Evolutionary conservation across 1,140 invertebrate species (phyloP).

Genomic region (Drosophila sulfurigaster): DNA sequence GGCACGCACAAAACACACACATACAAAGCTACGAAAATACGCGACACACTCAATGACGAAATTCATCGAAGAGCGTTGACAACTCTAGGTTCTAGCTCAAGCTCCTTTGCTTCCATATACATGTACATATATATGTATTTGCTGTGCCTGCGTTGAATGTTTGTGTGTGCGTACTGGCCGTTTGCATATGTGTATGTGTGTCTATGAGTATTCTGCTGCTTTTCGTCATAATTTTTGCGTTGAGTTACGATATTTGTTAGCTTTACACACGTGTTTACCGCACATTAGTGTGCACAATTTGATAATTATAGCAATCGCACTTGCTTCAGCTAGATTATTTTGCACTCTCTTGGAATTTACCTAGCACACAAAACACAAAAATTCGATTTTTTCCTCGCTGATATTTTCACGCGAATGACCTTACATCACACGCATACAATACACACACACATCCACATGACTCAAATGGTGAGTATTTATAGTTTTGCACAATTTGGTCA

Average conservation of each 20-base stretch:
- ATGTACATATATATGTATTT: slow-evolving; percentile 16
- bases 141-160: not conserved
- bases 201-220: slow-evolving; percentile 55
- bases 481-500: not conserved
- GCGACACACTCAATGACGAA: slow-evolving; percentile 81
- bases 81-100: slow-evolving; percentile 79
- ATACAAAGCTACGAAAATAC: slow-evolving; percentile 50
- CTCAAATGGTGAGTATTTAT: slow-evolving; percentile 22
- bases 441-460: slow-evolving; percentile 58
- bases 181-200: slow-evolving; percentile 33
- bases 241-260: slow-evolving; percentile 49
- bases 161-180: slow-evolving; percentile 41
- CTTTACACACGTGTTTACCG: slow-evolving; percentile 55
- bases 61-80: slow-evolving; percentile 76
- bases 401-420: slow-evolving; percentile 78
- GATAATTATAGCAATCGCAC: slow-evolving; percentile 47
- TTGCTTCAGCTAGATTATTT: slow-evolving; percentile 55
- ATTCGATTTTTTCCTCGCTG: slow-evolving; percentile 82
- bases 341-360: slow-evolving; percentile 69
- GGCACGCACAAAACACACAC: slow-evolving; percentile 66
- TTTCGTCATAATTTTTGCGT: slow-evolving; percentile 69
- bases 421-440: slow-evolving; percentile 78
- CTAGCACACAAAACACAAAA: slow-evolving; percentile 83
- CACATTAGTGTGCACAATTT: slow-evolving; percentile 38
- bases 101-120: slow-evolving; percentile 55